Evolutionary conservation across 2,113 vertebrate genomes (phyloP), one percentile per base, ranked within the genome.

Genomic region (Brachypteracias leptosomus): DNA sequence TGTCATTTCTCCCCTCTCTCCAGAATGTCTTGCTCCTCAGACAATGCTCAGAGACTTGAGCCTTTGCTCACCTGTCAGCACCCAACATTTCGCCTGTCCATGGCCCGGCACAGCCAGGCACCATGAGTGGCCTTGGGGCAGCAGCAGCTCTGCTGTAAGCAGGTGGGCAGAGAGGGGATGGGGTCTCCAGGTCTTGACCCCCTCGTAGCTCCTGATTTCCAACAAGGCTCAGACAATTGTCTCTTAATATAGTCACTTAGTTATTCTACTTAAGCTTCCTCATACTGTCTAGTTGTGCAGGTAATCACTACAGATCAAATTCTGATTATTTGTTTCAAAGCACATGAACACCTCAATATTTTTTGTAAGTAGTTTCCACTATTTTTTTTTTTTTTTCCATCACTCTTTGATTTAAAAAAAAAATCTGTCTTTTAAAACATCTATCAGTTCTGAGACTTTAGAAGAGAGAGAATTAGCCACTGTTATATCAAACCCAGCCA

Each of bases 11-110:
- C 15, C 33, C 11, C 16, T 81, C 33, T 25, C 33, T 81, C 55
- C 47, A 40, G 36, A 26, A 13, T 5, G 36, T 7, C 31, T 46
- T 47, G 7, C 24, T 58, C 72, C 62, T 54, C n/a, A 61, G 18
- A 33, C 18, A 22, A 11, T 20, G 29, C 24, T 72, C 31, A 54
- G 17, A 10, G 8, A 13, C 11, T 16, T 51, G 22, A 67, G 13
- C 47, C 17, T 38, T 58, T 80, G 28, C 38, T 52, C 6, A 2
- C 13, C 31, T 2, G 17, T 7, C n/a, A 33, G 65, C 28, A 70
- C 16, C 28, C 14, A 36, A 3, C n/a, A 44, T 59, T 59, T n/a
- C 24, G 17, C 15, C 14, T 40, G 31, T 2, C n/a, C 0, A 2
- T 24, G 36, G 14, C 29, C 46, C 2, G 6, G 31, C 49, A 12